These are phyloP conservation scores for Neria commutata DNA, from an alignment of 2,888 invertebrate species.

Conservation along the genomic window DNA sequence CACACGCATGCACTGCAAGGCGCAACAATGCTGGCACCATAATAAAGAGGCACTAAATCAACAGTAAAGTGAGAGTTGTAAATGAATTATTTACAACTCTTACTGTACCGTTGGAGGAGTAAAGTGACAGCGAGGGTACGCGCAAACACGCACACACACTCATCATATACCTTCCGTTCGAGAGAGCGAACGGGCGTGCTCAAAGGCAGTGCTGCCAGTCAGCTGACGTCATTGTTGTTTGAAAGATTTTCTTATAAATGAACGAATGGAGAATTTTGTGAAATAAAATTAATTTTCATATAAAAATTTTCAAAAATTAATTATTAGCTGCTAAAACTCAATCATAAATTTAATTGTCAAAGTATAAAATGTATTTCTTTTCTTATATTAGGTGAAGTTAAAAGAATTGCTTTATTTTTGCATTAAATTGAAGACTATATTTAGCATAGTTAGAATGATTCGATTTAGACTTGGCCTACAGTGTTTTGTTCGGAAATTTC, in stretches of 20 bases:
- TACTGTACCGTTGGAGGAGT: conserved; percentile 49
- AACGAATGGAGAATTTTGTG: too few relatives aligned
- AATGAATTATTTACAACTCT: conserved; percentile 54
- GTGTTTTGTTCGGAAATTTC: too few relatives aligned
- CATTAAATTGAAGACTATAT: not conserved
- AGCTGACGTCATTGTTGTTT: too few relatives aligned
- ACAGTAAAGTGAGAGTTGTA: conserved; percentile 50
- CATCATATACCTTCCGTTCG: too few relatives aligned
- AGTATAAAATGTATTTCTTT: not conserved
- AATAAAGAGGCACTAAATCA: conserved; percentile 54
- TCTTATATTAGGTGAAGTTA: not conserved
- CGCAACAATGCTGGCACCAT: conserved; percentile 39
- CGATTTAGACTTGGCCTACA: too few relatives aligned
- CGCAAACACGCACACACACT: too few relatives aligned
- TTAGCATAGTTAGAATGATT: too few relatives aligned
- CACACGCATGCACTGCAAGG: conserved; percentile 6
- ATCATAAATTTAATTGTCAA: not conserved
- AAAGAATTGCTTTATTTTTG: not conserved
- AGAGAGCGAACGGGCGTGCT: too few relatives aligned
- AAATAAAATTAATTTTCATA: too few relatives aligned
- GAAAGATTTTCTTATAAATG: too few relatives aligned
- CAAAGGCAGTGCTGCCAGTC: not conserved
- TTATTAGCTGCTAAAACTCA: not conserved
- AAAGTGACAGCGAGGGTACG: conserved; percentile 30
- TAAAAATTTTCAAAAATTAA: too few relatives aligned